Evolutionary conservation across 1,140 invertebrate genomes (phyloP).

Genomic region (Tetragonula clypearis): DNA sequence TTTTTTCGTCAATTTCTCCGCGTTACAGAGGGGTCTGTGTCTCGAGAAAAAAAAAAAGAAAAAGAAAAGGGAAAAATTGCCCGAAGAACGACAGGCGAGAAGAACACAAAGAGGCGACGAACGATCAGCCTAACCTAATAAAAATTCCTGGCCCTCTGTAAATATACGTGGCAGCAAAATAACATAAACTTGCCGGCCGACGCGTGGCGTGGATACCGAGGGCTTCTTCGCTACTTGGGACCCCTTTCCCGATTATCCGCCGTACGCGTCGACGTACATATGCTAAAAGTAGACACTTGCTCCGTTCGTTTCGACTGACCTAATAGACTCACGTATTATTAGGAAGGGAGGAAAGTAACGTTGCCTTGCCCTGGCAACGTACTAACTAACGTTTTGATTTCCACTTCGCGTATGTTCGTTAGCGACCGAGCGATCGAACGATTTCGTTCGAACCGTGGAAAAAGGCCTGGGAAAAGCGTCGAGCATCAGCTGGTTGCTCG

Average conservation of each 20-base stretch:
- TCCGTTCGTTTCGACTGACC: conserved; percentile 51
- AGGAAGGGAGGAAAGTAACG: conserved; percentile 29
- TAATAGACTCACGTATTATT: conserved; percentile 52
- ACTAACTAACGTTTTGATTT: conserved; percentile 12
- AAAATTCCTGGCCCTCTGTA: conserved; percentile 74
- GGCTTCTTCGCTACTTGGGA: conserved; percentile 41
- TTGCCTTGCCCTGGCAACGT: background rate
- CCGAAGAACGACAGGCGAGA: too few species aligned
- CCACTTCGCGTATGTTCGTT: too few species aligned
- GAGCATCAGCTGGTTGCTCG: background rate
- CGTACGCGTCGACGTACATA: conserved; percentile 18
- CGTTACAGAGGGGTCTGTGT: background rate
- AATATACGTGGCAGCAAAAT: conserved; percentile 72
- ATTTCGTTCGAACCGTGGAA: too few species aligned
- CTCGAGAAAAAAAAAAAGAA: background rate
- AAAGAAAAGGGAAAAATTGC: too few species aligned
- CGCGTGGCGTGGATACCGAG: conserved; percentile 42
- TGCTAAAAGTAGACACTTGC: conserved; percentile 58
- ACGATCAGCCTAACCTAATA: conserved; percentile 70
- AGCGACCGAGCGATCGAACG: too few species aligned
- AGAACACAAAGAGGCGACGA: conserved; percentile 6
- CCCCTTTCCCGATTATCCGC: conserved; percentile 49
- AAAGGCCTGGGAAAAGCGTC: too few species aligned
- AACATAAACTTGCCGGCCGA: conserved; percentile 62
- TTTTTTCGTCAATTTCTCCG: too few species aligned